These are phyloP conservation scores for Argynnis bischoffii DNA, from an alignment of 2,888 invertebrate species.

Conservation along the genomic window DNA sequence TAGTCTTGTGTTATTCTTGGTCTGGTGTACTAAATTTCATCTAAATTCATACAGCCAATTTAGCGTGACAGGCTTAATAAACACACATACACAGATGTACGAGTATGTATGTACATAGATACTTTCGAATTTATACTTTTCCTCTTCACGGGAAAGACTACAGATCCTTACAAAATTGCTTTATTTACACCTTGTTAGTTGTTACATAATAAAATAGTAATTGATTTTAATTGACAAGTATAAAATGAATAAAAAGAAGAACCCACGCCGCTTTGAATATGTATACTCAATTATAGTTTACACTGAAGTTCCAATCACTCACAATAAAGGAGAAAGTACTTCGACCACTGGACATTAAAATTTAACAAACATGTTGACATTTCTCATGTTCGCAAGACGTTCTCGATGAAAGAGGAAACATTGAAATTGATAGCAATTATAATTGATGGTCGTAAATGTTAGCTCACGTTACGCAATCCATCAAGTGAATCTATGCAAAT, in stretches of 20 bases:
- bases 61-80: no score
- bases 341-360: slow-evolving; percentile 23
- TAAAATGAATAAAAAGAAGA: slow-evolving; percentile 13
- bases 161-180: slow-evolving; percentile 4
- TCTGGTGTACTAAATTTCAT: no score
- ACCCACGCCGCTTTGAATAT: slow-evolving; percentile 10
- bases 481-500: slow-evolving; percentile 44
- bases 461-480: slow-evolving; percentile 58
- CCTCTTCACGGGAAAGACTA: neutral
- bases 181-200: slow-evolving; percentile 6
- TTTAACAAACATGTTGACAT: slow-evolving; percentile 34
- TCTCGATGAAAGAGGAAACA: slow-evolving; percentile 30
- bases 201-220: slow-evolving; percentile 4
- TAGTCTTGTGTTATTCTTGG: no score
- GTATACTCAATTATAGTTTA: slow-evolving; percentile 25
- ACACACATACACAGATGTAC: no score
- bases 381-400: slow-evolving; percentile 30
- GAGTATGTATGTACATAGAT: no score
- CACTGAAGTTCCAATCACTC: slow-evolving; percentile 19
- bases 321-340: slow-evolving; percentile 34
- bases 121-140: no score
- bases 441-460: slow-evolving; percentile 36
- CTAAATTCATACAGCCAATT: no score
- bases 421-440: slow-evolving; percentile 35
- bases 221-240: slow-evolving; percentile 9